Percentiles rank a stretch among this genome's conserved stretches.
phyloP scores from a whole-genome alignment of 2,113 vertebrate genomes.

The Centropristis striata region DNA sequence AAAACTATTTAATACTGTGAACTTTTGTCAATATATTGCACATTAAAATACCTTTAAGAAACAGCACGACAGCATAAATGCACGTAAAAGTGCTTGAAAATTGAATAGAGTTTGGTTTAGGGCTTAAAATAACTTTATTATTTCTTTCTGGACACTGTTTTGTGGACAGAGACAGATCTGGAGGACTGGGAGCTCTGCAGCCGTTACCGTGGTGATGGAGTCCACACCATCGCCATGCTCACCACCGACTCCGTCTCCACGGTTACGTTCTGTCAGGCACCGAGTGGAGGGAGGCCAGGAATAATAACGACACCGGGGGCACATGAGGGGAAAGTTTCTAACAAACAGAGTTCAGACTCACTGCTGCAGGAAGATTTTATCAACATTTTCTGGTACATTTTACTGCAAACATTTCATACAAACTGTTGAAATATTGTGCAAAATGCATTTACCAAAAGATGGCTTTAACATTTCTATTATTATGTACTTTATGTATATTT shows the following conservation, averaged over 20 bases:
- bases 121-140: neutral
- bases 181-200: conserved; percentile 48
- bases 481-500: too few relatives aligned
- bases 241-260: conserved; percentile 61
- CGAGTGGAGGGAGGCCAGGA: conserved; percentile 36
- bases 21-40: too few relatives aligned
- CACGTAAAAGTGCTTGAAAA: too few relatives aligned
- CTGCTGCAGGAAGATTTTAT: too few relatives aligned
- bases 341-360: too few relatives aligned
- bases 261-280: conserved; percentile 56
- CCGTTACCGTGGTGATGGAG: conserved; percentile 65
- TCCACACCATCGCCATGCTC: conserved; percentile 60
- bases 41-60: neutral
- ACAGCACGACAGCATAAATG: too few relatives aligned
- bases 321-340: conserved; percentile 31
- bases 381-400: too few relatives aligned
- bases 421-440: too few relatives aligned
- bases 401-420: too few relatives aligned
- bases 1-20: too few relatives aligned
- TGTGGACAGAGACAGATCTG: neutral
- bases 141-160: neutral
- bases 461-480: too few relatives aligned
- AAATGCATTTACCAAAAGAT: too few relatives aligned
- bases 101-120: neutral
- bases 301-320: conserved; percentile 56